Base-by-base conservation (phyloP, 2,888 invertebrate genomes). In the Hymenopus coronatus region DNA sequence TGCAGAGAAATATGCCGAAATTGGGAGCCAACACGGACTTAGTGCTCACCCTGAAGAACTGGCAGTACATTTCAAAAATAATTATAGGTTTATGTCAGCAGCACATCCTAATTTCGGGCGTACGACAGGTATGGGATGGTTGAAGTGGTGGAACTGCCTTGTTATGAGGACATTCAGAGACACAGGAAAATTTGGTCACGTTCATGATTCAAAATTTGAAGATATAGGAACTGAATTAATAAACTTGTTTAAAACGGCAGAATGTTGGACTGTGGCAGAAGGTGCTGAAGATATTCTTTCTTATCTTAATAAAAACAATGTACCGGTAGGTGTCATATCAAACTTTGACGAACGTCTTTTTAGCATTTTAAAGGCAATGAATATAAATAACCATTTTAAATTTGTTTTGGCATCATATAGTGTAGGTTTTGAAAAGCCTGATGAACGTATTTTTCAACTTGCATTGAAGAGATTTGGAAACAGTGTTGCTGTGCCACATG, bases 341-440 rank as follows among this genome's bases (percentile, higher is more conserved):
- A 98, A 98, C 93, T 98, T 97, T 93, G 98, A 98, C 94, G 96
- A 97, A 54, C 94, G 98, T 54, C 93, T 98, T 3, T 94, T 95
- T 90, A 93, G 94, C 8, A 95, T 98, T 90, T 94, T 98, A 88
- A 91, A 93, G 25, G 96, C 95, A 91, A 94, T 96, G 82, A 95
- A 94, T 89, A 93, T 98, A n/a, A 92, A 94, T 87, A 93, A 96
- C 88, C 96, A 96, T 92, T 97, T 98, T 93, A 94, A 96, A 91
- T 98, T 98, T 93, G 94, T 98, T 84, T 90, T 98, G 20, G 96
- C 96, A 8, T 98, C 98, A 0, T 97, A 97, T 92, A 95, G 96
- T 86, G 94, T 95, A 88, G 96, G 96, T 54, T 94, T 94, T 89
- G 96, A 96, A 91, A 98, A 98, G 92, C 98, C 98, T 0, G 94